phyloP scores from a whole-genome alignment of 1,140 invertebrate genomes.

The Apolygus lucorum region DNA sequence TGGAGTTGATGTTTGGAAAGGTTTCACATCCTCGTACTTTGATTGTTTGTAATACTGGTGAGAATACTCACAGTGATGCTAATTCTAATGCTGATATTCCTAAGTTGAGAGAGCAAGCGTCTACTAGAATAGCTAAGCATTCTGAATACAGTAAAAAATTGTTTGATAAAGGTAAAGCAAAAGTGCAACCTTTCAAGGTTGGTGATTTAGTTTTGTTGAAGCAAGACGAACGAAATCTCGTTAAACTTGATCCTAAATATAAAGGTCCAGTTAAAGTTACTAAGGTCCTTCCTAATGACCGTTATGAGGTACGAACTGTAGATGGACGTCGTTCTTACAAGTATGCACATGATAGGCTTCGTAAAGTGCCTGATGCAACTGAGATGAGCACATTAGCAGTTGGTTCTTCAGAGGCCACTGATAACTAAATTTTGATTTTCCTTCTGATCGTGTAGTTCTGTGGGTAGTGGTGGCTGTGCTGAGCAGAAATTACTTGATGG shows the following conservation, averaged over 20 bases:
- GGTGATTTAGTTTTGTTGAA: constrained; percentile 3
- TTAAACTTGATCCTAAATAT: constrained; percentile 3
- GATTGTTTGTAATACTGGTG: neutral
- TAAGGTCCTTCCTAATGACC: constrained; percentile 6
- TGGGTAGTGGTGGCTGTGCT: neutral
- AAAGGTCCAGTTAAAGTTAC: constrained; percentile 1
- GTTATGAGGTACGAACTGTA: neutral
- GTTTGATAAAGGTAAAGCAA: constrained; percentile 8
- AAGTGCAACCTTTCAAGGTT: constrained; percentile 15
- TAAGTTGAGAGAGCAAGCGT: neutral
- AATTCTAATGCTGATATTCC: neutral
- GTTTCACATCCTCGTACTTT: neutral
- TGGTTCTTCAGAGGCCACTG: constrained; percentile 4
- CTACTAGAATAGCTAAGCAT: constrained; percentile 1
- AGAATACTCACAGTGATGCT: neutral
- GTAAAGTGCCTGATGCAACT: constrained; percentile 16
- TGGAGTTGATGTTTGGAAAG: constrained; percentile 7
- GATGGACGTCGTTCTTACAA: constrained; percentile 6
- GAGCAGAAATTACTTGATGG: neutral
- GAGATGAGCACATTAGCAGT: constrained; percentile 1
- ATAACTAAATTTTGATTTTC: neutral
- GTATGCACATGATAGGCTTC: constrained; percentile 5
- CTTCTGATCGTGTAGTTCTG: neutral
- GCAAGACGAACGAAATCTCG: neutral
- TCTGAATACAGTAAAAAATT: neutral